Evolutionary conservation across 1,140 invertebrate species (phyloP).

Genomic region (Ceratina japonica): DNA sequence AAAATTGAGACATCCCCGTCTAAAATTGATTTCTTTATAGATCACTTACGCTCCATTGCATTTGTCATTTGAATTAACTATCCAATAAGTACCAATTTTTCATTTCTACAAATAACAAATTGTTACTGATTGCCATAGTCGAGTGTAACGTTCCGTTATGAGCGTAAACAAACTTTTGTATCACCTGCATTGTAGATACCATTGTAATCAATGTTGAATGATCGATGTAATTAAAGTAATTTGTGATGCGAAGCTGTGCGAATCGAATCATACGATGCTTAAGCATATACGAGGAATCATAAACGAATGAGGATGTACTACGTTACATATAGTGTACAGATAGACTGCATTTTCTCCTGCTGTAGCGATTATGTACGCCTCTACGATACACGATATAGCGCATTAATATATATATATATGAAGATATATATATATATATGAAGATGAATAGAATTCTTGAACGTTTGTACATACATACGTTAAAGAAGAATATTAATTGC

Average conservation of each 20-base stretch:
- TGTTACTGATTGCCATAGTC: slow-evolving; percentile 23
- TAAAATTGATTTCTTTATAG: no score
- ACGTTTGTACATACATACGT: neutral
- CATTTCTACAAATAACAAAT: no score
- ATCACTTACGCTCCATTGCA: no score
- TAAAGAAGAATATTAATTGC: neutral
- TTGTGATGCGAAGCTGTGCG: neutral
- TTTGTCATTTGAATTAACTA: no score
- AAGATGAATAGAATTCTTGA: slow-evolving; percentile 8
- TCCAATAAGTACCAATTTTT: no score
- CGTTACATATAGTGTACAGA: slow-evolving; percentile 48
- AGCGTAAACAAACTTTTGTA: slow-evolving; percentile 57
- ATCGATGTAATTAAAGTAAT: slow-evolving; percentile 16
- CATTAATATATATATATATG: slow-evolving; percentile 14
- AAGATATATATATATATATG: neutral
- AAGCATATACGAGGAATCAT: slow-evolving; percentile 9
- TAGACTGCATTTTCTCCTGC: slow-evolving; percentile 49
- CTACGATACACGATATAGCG: neutral
- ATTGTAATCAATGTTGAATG: slow-evolving; percentile 42
- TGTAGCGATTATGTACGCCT: slow-evolving; percentile 53
- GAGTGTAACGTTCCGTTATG: slow-evolving; percentile 12
- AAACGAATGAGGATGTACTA: slow-evolving; percentile 8
- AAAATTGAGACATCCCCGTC: no score
- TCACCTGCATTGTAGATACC: slow-evolving; percentile 63
- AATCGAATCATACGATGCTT: slow-evolving; percentile 28